These are phyloP conservation scores for Synodontis membranacea DNA, from an alignment of 2,113 vertebrate species.

Conservation along the genomic window DNA sequence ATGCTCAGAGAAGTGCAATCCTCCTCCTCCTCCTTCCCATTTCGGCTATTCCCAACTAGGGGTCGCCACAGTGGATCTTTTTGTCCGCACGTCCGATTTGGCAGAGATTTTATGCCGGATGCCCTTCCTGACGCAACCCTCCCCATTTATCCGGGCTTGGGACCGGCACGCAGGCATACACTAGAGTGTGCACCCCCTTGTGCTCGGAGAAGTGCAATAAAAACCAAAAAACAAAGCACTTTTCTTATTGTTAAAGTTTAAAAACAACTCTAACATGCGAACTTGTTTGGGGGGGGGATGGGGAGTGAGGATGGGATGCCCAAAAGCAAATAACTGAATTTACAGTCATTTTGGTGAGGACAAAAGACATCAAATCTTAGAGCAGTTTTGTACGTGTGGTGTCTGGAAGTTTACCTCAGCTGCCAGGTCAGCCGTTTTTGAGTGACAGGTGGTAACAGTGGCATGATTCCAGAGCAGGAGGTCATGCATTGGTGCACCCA, in stretches of 20 bases:
- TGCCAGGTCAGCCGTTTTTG: constrained; percentile 82
- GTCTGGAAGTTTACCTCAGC: constrained; percentile 77
- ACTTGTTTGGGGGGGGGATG: too few species aligned
- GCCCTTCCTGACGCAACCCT: too few species aligned
- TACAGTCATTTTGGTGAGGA: not conserved
- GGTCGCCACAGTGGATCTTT: too few species aligned
- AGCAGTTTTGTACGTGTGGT: not conserved
- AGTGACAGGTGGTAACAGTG: constrained; percentile 96
- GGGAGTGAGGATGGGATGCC: not conserved
- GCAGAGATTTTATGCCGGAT: too few species aligned
- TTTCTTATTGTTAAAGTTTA: not conserved
- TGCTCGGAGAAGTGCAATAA: not conserved
- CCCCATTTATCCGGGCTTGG: too few species aligned
- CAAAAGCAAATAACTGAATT: not conserved
- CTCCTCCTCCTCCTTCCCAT: too few species aligned
- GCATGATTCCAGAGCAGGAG: constrained; percentile 93
- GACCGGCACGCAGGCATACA: too few species aligned
- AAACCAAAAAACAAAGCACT: not conserved
- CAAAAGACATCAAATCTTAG: not conserved
- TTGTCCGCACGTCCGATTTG: too few species aligned
- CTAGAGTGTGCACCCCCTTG: too few species aligned
- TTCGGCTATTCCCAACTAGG: too few species aligned
- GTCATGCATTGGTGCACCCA: constrained; percentile 96
- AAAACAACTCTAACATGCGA: not conserved
- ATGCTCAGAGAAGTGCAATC: not conserved